These are phyloP conservation scores for Pogona vitticeps DNA, from an alignment of 2,113 vertebrate genomes.

Conservation along the genomic window DNA sequence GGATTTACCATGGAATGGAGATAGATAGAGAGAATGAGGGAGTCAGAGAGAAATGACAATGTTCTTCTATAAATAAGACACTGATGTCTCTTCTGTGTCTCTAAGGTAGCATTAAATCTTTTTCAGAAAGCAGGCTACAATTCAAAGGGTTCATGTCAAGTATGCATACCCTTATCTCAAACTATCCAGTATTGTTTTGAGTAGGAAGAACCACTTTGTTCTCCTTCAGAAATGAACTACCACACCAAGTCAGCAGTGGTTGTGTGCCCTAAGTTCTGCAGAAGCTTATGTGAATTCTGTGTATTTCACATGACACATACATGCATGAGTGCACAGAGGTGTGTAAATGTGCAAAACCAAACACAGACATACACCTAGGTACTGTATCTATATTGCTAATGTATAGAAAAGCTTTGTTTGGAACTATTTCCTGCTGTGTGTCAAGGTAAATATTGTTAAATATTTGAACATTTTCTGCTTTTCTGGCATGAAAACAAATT, in stretches of 20 bases:
- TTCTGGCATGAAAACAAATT: conserved; percentile 10
- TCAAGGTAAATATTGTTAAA: not conserved
- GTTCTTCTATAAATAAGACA: not conserved
- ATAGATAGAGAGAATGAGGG: not conserved
- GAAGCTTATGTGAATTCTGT: not conserved
- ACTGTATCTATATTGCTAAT: not conserved
- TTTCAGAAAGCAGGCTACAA: not conserved
- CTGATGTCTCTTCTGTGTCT: not conserved
- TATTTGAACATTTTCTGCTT: conserved; percentile 11
- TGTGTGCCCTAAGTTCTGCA: not conserved
- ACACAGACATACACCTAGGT: not conserved
- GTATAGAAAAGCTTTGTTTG: not conserved
- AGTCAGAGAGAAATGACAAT: not conserved
- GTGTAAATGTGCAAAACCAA: not conserved
- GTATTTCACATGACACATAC: not conserved
- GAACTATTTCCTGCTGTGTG: conserved; percentile 3
- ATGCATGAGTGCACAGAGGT: not conserved
- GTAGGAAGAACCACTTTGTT: not conserved
- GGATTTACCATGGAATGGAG: not conserved
- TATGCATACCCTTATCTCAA: not conserved
- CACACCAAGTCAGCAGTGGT: not conserved
- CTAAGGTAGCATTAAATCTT: not conserved
- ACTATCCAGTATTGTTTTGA: not conserved
- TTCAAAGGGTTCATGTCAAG: not conserved
- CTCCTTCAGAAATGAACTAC: not conserved